phyloP scores from a whole-genome alignment of 2,113 vertebrate genomes.

The Pseudonaja textilis region DNA sequence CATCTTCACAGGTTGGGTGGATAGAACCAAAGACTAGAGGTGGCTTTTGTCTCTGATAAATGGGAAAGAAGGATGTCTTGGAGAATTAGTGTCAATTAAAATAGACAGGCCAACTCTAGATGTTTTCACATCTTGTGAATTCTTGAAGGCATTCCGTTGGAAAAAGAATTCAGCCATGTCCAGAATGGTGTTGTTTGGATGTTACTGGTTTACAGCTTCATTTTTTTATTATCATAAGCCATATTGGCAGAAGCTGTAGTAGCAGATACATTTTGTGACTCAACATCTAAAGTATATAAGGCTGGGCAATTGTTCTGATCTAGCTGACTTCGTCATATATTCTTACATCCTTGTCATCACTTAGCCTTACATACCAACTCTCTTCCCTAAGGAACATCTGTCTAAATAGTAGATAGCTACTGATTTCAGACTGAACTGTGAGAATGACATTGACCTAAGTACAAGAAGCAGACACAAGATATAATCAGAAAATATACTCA shows the following conservation, averaged over 20 bases:
- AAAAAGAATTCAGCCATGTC: neutral
- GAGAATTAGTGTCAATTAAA: neutral
- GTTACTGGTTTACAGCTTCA: neutral
- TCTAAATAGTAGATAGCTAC: neutral
- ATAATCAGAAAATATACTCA: neutral
- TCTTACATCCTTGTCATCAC: neutral
- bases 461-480: neutral
- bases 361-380: neutral
- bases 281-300: neutral
- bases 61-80: constrained; percentile 1
- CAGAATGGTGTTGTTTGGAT: neutral
- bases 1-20: constrained; percentile 53
- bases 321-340: neutral
- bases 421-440: neutral
- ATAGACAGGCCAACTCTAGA: neutral
- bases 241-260: neutral
- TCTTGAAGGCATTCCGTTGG: neutral
- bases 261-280: neutral
- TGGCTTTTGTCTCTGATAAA: constrained; percentile 40
- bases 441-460: neutral
- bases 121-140: neutral
- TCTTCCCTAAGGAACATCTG: neutral
- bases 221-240: neutral
- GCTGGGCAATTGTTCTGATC: neutral
- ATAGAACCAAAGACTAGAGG: constrained; percentile 46